Evolutionary conservation across 2,888 invertebrate species (phyloP).

Genomic region (Acronicta aceris): DNA sequence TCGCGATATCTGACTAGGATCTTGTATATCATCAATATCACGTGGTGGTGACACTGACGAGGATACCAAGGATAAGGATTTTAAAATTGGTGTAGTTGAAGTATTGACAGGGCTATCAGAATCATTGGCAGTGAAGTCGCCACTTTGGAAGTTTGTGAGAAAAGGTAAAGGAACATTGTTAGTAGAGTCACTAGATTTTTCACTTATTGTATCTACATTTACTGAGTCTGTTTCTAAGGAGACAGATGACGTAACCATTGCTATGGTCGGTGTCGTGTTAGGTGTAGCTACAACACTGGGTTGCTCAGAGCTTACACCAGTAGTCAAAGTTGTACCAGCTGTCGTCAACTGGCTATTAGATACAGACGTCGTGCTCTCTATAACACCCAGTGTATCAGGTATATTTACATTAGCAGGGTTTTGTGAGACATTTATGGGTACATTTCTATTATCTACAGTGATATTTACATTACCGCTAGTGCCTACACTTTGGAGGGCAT

Average conservation of each 20-base stretch:
- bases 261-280: conserved; percentile 39
- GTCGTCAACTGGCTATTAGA: conserved; percentile 68
- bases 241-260: conserved; percentile 64
- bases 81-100: conserved; percentile 42
- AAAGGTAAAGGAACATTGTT: conserved; percentile 75
- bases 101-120: conserved; percentile 48
- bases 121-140: conserved; percentile 66
- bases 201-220: conserved; percentile 59
- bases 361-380: conserved; percentile 62
- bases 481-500: conserved; percentile 77
- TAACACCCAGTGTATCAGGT: conserved; percentile 57
- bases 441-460: conserved; percentile 64
- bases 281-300: conserved; percentile 38
- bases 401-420: conserved; percentile 75
- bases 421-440: conserved; percentile 59
- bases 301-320: conserved; percentile 31
- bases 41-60: conserved; percentile 56
- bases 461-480: conserved; percentile 77
- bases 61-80: conserved; percentile 54
- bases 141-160: conserved; percentile 74
- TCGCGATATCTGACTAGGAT: conserved; percentile 76
- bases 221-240: conserved; percentile 58
- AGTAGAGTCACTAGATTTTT: conserved; percentile 61
- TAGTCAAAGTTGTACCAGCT: conserved; percentile 45
- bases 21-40: conserved; percentile 64